Evolutionary conservation across 23 tunicate genomes (phyloP), one percentile per base, ranked within the genome.

Genomic region (Styela clava): DNA sequence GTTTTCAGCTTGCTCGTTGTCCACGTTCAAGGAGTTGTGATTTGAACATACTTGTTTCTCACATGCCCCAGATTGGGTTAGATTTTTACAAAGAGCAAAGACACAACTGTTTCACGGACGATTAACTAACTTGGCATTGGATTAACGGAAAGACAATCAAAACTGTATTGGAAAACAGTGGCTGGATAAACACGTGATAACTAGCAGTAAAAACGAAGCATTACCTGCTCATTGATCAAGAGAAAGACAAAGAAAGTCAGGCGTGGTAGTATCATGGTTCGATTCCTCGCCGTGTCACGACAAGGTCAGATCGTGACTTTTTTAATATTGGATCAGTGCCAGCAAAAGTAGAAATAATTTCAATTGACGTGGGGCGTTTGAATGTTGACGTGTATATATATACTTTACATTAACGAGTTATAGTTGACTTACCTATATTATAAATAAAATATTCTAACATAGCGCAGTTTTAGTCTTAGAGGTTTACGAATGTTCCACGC

Each of bases 241-340:
- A n/a, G n/a, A n/a, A n/a, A 12, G 56, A 7, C 56, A 5, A 44
- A 44, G 12, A 44, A 12, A 5, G 56, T 12, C 7, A 44, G 56
- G 56, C 56, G 56, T 44, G 56, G 56, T 44, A 5, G 12, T 44
- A 5, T 28, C 35, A 71, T 34, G 77, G 77, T 71, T 71, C 35
- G 35, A 35, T 71, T 33, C 35, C 16, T 16, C 23, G 35, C 3
- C 24, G 35, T 71, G 77, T 71, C 35, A 71, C 34, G 20, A 34
- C 77, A 71, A 30, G 77, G 77, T 71, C 16, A 71, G 5, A 30
- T 71, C 77, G 77, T 71, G 77, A 71, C 77, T 18, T 71, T 29
- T 16, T 29, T 33, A 29, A 44, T 44, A 44, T 44, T 44, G 56
- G 56, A 44, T 7, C 7, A 44, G 12, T 12, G 56, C 56, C 7